Base-by-base conservation (phyloP, 1,140 invertebrate genomes). In the Cephus cinctus region DNA sequence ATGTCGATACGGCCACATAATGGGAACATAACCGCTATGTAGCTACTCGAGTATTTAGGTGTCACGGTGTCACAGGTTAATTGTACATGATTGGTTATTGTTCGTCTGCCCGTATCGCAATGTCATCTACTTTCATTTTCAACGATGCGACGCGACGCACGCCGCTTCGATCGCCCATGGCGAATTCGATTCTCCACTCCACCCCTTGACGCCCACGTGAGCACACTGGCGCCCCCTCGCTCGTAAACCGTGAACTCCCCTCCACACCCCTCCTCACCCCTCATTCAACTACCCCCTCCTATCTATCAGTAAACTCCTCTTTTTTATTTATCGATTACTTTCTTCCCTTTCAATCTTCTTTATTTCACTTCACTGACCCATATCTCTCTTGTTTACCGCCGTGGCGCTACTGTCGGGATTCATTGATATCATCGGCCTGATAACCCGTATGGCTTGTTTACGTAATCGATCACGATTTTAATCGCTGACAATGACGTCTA, bases 1-100 rank as follows among this genome's bases (percentile, higher is more conserved):
- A 65, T 70, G 70, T 70, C 68, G 67, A 69, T 71, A 69, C 60
- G 56, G 65, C 67, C 70, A 64, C 67, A 72, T 72, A 72, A 72
- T 72, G 64, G 68, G 65, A 67, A 72, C 67, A 71, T 72, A 71
- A 72, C 65, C 61, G 57, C 61, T 57, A 52, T 56, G 55, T 61
- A 65, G 58, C 50, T 55, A 58, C 57, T 54, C 9, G 46, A 57
- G 63, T 68, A 69, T 72, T 72, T 69, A 69, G 68, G 65, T 69
- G 65, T 70, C 67, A 71, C 56, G 54, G 64, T 70, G 69, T 69
- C 64, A 66, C 55, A 61, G 62, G 67, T 72, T 71, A 72, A 72
- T 71, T 72, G 68, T 59, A 65, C 63, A 63, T 69, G 64, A 72
- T 72, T 71, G 69, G 67, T 69, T 65, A 70, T 69, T 70, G 66